Conservation (phyloP, 2,797 vertebrate species). For the Zenarchopterus dispar region DNA sequence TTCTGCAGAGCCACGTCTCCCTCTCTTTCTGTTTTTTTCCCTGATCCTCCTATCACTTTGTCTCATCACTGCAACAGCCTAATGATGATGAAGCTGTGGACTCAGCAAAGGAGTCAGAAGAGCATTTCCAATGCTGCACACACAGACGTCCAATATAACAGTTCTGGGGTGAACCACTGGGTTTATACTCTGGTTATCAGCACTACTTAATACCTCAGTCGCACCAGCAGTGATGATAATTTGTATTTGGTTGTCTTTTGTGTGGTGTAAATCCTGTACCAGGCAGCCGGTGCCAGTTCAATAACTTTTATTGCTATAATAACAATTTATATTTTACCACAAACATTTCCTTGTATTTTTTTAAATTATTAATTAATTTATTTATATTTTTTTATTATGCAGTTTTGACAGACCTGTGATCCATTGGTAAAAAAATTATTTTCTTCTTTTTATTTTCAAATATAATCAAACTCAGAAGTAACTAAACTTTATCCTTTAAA, state of each 20-base stretch:
- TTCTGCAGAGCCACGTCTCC: conserved; percentile 46
- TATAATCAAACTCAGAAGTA: no score
- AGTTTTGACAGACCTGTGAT: no score
- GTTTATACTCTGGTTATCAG: conserved; percentile 50
- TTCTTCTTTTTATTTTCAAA: no score
- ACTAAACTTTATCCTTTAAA: no score
- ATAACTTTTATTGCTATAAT: no score
- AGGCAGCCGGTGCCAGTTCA: not conserved
- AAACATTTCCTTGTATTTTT: no score
- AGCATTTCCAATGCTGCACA: conserved; percentile 56
- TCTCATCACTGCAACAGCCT: conserved; percentile 70
- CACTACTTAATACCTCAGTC: conserved; percentile 44
- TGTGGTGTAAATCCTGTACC: conserved; percentile 16
- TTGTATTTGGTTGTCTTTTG: conserved; percentile 16
- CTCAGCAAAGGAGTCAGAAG: conserved; percentile 71
- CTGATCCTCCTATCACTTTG: conserved; percentile 62
- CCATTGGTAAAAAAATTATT: no score
- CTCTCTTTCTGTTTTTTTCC: conserved; percentile 42
- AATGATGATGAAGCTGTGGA: conserved; percentile 80
- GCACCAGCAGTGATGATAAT: conserved; percentile 45
- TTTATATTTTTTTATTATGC: no score
- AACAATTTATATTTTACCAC: no score
- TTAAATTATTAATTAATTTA: no score
- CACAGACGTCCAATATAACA: conserved; percentile 37
- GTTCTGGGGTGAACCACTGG: conserved; percentile 33